Conservation (phyloP, 2,888 invertebrate genomes). For the Leptopilina drosophilae region DNA sequence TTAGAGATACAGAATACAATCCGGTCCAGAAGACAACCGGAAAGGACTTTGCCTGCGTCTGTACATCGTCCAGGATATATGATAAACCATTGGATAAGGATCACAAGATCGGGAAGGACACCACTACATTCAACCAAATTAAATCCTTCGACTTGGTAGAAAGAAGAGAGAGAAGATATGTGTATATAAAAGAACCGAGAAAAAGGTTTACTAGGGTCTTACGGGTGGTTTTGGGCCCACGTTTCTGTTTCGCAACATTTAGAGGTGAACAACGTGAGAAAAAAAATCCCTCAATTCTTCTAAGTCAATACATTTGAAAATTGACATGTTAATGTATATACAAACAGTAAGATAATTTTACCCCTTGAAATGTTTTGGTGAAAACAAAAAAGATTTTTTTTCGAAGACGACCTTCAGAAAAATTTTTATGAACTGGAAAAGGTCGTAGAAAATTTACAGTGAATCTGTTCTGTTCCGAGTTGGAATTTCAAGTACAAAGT, state of each 20-base stretch:
- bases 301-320: conserved; percentile 3
- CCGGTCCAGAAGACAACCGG: conserved; percentile 47
- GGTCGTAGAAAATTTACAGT: conserved; percentile 11
- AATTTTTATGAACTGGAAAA: conserved; percentile 13
- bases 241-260: conserved; percentile 22
- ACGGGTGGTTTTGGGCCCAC: conserved; percentile 66
- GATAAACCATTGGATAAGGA: conserved; percentile 74
- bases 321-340: not conserved
- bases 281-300: conserved; percentile 12
- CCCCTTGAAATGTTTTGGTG: too few species aligned
- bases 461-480: conserved; percentile 56
- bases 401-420: conserved; percentile 24
- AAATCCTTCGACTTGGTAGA: conserved; percentile 74
- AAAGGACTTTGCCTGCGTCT: conserved; percentile 58
- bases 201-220: conserved; percentile 74
- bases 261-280: conserved; percentile 22
- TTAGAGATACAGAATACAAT: conserved; percentile 21
- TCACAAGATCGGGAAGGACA: conserved; percentile 55
- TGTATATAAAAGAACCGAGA: conserved; percentile 61
- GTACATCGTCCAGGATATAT: conserved; percentile 68
- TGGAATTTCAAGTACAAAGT: conserved; percentile 67
- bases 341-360: not conserved
- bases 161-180: conserved; percentile 48
- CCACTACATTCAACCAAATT: conserved; percentile 70
- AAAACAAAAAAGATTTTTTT: too few species aligned